Conservation (phyloP, 2,797 vertebrate genomes). For the Astyanax mexicanus region DNA sequence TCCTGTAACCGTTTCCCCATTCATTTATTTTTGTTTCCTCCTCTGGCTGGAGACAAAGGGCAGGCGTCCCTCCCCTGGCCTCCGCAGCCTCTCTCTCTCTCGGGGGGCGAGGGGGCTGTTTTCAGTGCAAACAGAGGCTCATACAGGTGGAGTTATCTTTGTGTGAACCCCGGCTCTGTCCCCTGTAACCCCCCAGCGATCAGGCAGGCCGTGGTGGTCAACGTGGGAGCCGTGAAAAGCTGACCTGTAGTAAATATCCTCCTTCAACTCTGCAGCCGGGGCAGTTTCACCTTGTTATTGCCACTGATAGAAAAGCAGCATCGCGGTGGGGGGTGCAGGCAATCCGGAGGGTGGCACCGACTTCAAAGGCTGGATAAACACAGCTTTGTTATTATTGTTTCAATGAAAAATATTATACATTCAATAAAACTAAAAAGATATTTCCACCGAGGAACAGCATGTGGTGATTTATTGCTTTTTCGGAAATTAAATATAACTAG, state of each 20-base stretch:
- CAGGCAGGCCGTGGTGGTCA: conserved; percentile 49
- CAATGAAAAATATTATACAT: conserved; percentile 56
- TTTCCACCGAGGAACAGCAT: conserved; percentile 25
- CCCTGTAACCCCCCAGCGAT: conserved; percentile 12
- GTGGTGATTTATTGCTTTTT: conserved; percentile 28
- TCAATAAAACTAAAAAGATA: conserved; percentile 38
- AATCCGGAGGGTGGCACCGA: conserved; percentile 31
- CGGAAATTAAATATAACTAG: not conserved
- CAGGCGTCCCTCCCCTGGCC: conserved; percentile 48
- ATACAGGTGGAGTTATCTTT: conserved; percentile 64
- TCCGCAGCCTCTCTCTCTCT: conserved; percentile 52
- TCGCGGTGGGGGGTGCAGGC: conserved; percentile 39
- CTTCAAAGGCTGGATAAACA: conserved; percentile 58
- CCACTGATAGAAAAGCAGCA: conserved; percentile 58
- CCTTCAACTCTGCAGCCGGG: conserved; percentile 48
- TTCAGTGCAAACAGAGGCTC: conserved; percentile 68
- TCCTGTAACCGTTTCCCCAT: conserved; percentile 59
- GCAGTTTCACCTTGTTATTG: conserved; percentile 53
- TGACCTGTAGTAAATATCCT: conserved; percentile 56
- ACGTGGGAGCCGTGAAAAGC: conserved; percentile 52
- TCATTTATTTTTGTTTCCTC: conserved; percentile 66
- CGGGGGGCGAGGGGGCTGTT: conserved; percentile 62
- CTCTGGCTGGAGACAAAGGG: conserved; percentile 65
- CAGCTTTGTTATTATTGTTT: conserved; percentile 27
- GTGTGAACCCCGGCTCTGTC: conserved; percentile 38